phyloP scores from a whole-genome alignment of 2,797 vertebrate genomes.

The Valencia hispanica region DNA sequence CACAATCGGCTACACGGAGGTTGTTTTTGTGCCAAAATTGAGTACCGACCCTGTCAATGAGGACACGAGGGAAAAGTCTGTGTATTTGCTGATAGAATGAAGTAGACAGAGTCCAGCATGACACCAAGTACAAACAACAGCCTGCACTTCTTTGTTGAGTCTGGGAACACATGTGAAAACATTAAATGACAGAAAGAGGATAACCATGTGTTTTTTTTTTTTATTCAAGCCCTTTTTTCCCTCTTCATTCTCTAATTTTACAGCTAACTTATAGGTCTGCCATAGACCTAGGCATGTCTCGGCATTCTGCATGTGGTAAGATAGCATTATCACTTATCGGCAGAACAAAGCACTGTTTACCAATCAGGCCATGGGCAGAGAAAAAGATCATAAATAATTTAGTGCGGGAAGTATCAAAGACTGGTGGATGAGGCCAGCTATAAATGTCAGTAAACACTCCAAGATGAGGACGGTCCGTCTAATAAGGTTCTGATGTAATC shows the following conservation, averaged over 20 bases:
- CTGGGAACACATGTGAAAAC: neutral
- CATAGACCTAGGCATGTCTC: constrained; percentile 18
- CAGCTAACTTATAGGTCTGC: constrained; percentile 36
- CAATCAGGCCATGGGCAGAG: constrained; percentile 51
- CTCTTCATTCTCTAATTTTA: constrained; percentile 1
- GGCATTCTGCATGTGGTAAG: constrained; percentile 24
- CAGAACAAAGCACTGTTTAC: constrained; percentile 57
- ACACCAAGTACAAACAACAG: constrained; percentile 20
- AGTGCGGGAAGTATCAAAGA: constrained; percentile 59
- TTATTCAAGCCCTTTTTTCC: constrained; percentile 4
- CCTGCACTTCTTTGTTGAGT: constrained; percentile 15
- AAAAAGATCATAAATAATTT: constrained; percentile 69
- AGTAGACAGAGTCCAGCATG: constrained; percentile 30
- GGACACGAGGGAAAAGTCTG: constrained; percentile 16
- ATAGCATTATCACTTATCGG: constrained; percentile 31
- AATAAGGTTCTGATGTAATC: constrained; percentile 67
- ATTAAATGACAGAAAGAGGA: neutral
- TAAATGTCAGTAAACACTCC: constrained; percentile 70
- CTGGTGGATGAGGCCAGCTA: constrained; percentile 36
- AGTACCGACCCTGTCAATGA: constrained; percentile 23
- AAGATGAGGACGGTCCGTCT: constrained; percentile 53
- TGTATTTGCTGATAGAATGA: constrained; percentile 32
- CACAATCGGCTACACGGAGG: neutral
- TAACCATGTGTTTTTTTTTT: neutral
- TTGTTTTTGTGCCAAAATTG: constrained; percentile 40